Evolutionary conservation across 1,140 invertebrate genomes (phyloP), one percentile per base, ranked within the genome.

Genomic region (Cherax quadricarinatus): DNA sequence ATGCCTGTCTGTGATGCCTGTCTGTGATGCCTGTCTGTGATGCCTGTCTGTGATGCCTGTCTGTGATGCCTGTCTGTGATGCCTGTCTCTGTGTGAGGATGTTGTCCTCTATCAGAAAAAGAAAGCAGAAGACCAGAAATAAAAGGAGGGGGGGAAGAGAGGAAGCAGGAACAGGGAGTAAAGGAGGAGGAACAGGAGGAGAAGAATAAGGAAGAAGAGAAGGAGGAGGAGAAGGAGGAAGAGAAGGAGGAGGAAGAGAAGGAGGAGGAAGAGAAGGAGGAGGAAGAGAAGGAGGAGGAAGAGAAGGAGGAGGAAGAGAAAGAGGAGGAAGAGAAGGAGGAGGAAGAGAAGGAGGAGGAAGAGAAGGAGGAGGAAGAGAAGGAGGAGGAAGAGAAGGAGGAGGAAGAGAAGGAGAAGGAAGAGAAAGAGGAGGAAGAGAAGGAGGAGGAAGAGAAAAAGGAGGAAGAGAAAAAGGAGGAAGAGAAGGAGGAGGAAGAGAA

Each of bases 401-500:
- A 6, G 4, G 79, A 80, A 53, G 51, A 53, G 51, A 12, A 83
- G 81, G 12, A 62, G 66, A 66, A 85, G 24, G n/a, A 66, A 60
- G n/a, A 49, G n/a, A 83, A 83, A 1, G 4, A 30, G 14, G 49
- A 83, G n/a, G n/a, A 4, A 16, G 16, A 18, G 14, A 41, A n/a
- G 30, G 14, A 12, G 30, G 30, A 41, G 30, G 1, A 41, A 41
- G 78, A 41, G 78, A 80, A 41, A 80, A 30, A 41, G 78, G 53
- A 18, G 62, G 83, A 60, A 24, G 48, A 41, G 62, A 57, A 66
- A 57, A 66, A 41, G 62, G 51, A 66, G 51, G 48, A 57, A 85
- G 83, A 85, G 83, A 85, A 57, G 62, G 83, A 66, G 60, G 62
- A 57, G 48, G 83, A 66, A n/a, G 48, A 57, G 62, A 48, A 70